Evolutionary conservation across 1,140 invertebrate species (phyloP).

Genomic region (Drosophila mayri): DNA sequence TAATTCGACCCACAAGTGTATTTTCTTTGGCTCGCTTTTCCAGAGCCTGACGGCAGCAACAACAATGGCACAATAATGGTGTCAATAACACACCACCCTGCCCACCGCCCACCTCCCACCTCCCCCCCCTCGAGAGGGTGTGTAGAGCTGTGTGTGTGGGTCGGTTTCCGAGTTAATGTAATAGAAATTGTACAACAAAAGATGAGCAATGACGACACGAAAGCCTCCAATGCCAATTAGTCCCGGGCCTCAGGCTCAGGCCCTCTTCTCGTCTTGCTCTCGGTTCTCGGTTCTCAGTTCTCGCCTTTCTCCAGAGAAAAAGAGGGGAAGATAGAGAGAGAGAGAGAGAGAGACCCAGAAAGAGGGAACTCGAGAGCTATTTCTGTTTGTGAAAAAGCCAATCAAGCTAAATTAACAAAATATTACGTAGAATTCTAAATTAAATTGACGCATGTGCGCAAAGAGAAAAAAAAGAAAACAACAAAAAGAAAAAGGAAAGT

Average conservation of each 20-base stretch:
- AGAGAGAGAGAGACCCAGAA: background rate
- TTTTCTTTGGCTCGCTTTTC: conserved; percentile 38
- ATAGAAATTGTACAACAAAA: conserved; percentile 81
- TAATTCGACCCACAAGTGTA: conserved; percentile 1
- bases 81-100: conserved; percentile 70
- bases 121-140: background rate
- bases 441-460: conserved; percentile 77
- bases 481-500: conserved; percentile 42
- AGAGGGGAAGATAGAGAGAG: background rate
- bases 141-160: conserved; percentile 18
- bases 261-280: background rate
- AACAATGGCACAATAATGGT: conserved; percentile 62
- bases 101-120: background rate
- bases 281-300: background rate
- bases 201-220: conserved; percentile 79
- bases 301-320: background rate
- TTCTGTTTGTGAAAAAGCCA: conserved; percentile 80
- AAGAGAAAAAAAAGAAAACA: conserved; percentile 1
- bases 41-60: conserved; percentile 47
- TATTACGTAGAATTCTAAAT: conserved; percentile 81
- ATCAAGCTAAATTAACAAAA: conserved; percentile 83
- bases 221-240: conserved; percentile 79
- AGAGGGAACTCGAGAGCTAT: conserved; percentile 26
- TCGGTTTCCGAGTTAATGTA: conserved; percentile 67
- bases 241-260: conserved; percentile 17